Percentiles rank a stretch among this genome's conserved stretches.
Conservation (phyloP, 2,113 vertebrate genomes). For the Beaufortia kweichowensis region DNA sequence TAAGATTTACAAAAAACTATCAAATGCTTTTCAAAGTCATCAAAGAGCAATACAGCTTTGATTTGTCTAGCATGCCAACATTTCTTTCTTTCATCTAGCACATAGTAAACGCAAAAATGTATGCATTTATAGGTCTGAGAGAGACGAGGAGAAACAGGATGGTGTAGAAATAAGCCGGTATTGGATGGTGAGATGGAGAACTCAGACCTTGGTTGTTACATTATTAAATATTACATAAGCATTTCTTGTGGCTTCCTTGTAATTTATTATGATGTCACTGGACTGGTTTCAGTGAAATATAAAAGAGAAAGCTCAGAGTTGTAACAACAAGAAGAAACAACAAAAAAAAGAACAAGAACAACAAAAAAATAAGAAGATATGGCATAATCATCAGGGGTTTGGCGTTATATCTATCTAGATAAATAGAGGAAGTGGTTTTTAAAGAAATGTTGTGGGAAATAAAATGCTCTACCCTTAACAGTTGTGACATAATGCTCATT, state of each 20-base stretch:
- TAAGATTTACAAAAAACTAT: neutral
- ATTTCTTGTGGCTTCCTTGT: constrained; percentile 52
- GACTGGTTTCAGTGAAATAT: constrained; percentile 23
- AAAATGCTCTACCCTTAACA: neutral
- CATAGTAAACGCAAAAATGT: constrained; percentile 32
- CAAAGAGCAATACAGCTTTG: neutral
- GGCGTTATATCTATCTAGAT: neutral
- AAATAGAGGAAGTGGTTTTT: constrained; percentile 15
- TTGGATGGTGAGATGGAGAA: neutral
- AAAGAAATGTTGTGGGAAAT: neutral
- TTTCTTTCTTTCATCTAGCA: neutral
- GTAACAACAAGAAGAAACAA: neutral
- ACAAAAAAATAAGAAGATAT: too few relatives aligned
- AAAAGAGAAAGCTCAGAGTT: neutral
- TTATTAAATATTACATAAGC: constrained; percentile 61
- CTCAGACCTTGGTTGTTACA: constrained; percentile 43
- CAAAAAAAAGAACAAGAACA: too few relatives aligned
- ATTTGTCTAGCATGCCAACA: neutral
- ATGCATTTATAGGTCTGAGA: constrained; percentile 36
- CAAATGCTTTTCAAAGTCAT: neutral
- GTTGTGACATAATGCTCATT: too few relatives aligned
- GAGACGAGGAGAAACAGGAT: neutral
- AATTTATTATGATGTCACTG: constrained; percentile 55
- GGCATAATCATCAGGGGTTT: neutral
- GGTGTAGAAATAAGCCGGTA: neutral